Base-by-base conservation (phyloP, 2,113 vertebrate species). In the Corvus moneduloides region DNA sequence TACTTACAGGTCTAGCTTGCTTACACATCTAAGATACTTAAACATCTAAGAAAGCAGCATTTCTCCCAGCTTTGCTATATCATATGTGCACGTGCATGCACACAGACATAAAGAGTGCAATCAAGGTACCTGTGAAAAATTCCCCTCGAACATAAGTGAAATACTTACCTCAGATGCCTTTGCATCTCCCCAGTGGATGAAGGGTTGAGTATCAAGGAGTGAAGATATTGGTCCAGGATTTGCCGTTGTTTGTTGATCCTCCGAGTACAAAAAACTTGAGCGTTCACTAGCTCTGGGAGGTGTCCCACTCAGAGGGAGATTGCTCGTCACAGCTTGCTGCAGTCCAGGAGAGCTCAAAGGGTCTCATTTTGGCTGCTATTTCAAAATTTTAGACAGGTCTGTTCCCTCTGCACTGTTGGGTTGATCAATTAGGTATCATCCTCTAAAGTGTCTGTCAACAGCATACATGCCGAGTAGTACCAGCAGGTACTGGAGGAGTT, bases 161-260 rank as follows among this genome's bases (percentile, higher is more conserved):
- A 64, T 46, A 55, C 16, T 84, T 2, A 10, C 7, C 49, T 64
- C 6, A 16, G 46, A 20, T 61, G 23, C 15, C 28, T 55, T 46
- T 64, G 14, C 28, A 48, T 46, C 7, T 37, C 4, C 33, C 33
- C 22, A 55, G 0, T 27, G 27, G 22, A 11, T 48, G 28, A 55
- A 74, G 11, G 18, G 41, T n/a, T 33, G 22, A 55, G 18, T 46
- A 55, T 19, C 18, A 10, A 84, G 27, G 27, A 64, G 28, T 27
- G 28, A 55, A 46, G 41, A 46, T 84, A 39, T 2, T 84, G 22
- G 27, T 22, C 22, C 23, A 39, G n/a, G 28, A 56, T 64, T 75
- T 3, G 3, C 41, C 8, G 6, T 24, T 66, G 19, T 66, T 75
- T 0, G 0, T 75, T 0, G 1, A 30, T 49, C 30, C 16, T 49